Evolutionary conservation across 2,113 vertebrate species (phyloP).

Genomic region (Mustela lutreola): DNA sequence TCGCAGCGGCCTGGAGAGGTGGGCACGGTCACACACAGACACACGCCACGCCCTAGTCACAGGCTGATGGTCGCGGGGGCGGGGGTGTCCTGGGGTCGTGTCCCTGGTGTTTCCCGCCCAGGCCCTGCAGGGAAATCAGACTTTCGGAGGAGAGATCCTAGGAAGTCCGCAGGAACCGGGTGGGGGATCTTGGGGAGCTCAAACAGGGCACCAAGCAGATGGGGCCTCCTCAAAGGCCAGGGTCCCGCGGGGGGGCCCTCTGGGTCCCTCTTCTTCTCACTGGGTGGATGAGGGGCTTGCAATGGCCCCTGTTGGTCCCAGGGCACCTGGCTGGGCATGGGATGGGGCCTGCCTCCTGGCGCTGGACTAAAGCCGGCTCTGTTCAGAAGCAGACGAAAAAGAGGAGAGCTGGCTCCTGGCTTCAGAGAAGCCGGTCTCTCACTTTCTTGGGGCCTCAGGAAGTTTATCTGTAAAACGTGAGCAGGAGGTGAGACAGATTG

Average conservation of each 20-base stretch:
- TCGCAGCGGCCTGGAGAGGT: not conserved
- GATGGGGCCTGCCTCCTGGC: no score
- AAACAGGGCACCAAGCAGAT: fast-evolving
- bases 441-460: not conserved
- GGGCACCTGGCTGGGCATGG: no score
- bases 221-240: not conserved
- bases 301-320: not conserved
- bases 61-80: no score
- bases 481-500: not conserved
- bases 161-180: fast-evolving
- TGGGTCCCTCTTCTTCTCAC: not conserved
- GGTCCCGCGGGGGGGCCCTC: not conserved
- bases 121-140: not conserved
- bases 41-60: no score
- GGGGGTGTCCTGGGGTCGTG: not conserved
- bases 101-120: not conserved
- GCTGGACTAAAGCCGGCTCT: fast-evolving
- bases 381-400: not conserved
- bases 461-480: not conserved
- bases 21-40: not conserved
- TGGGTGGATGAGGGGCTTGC: not conserved
- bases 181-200: not conserved
- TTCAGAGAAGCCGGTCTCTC: not conserved
- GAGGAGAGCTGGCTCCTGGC: not conserved
- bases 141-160: not conserved